Base-by-base conservation (phyloP, 2,888 invertebrate genomes). In the Theretra japonica region DNA sequence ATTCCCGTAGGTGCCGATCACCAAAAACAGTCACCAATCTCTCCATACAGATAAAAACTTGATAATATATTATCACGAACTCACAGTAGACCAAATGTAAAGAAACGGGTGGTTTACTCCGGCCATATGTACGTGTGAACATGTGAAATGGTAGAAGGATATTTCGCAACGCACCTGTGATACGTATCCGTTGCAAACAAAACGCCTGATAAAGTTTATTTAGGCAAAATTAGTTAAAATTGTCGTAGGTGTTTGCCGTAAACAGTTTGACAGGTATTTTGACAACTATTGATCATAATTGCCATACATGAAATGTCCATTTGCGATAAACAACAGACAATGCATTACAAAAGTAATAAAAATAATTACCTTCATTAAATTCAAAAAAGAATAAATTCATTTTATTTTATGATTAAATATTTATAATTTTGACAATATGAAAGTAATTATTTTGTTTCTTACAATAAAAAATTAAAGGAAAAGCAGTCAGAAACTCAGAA, bases 61-160 rank as follows among this genome's bases (percentile, higher is more conserved):
- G 28, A 75, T 71, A 71, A 75, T 71, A 77, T 72, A 77, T 72
- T 73, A 75, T 72, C 70, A 76, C 76, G 80, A 79, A 88, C 89
- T 90, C 89, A 93, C 92, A 82, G 84, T 92, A 1, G 91, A 92
- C 91, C 91, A 92, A 81, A 88, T 91, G 78, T 92, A 92, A 76
- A 90, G 76, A 87, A 91, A 92, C 58, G 91, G 92, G 75, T 90
- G 88, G 72, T 86, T 83, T 75, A 86, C 76, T 73, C 76, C 80
- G 80, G 88, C 90, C 92, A 92, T 92, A 69, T 72, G 77, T 69
- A 68, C 60, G 71, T 72, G 68, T 80, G 69, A 70, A 72, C 71
- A 73, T 75, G 74, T 73, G 60, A 75, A 77, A 74, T 79, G 74
- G 60, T 73, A 48, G 74, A 70, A 58, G 74, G 76, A 75, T 73